Evolutionary conservation across 2,888 invertebrate species (phyloP), one percentile per base, ranked within the genome.

Genomic region (Bimastos eiseni): DNA sequence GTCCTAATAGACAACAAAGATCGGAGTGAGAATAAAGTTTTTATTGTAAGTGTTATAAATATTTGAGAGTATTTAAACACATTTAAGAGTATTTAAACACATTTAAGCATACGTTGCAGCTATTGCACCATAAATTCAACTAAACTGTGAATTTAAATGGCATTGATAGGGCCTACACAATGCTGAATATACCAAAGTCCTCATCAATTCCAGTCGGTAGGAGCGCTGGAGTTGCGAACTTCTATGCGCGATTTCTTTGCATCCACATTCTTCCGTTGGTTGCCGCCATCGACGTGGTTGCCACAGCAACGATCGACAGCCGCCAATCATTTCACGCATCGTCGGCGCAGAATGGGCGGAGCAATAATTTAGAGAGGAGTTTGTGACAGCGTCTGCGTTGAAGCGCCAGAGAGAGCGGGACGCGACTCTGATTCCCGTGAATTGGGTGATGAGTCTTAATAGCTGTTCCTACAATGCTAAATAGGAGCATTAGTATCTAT

Each of bases 281-380:
- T 44, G 44, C 44, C 15, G 17, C 44, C 11, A 19, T 44, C 17
- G n/a, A n/a, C n/a, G n/a, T n/a, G n/a, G n/a, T n/a, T n/a, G n/a
- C 11, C 44, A 24, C 49, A 24, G 49, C 21, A 21, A 49, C 49
- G 49, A 5, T 21, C 70, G n/a, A n/a, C 30, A n/a, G 70, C 70
- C n/a, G 70, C n/a, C 70, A 70, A 70, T 70, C 70, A 70, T 70
- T 70, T 70, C 70, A 70, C 70, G 70, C 30, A 70, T 70, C 70
- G 70, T 70, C 70, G n/a, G 70, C 70, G 30, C 70, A 17, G 70
- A 11, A 70, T 70, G 70, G 70, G 70, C 70, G 70, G 70, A 70
- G 70, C 70, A n/a, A 70, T n/a, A n/a, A 70, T 70, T n/a, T n/a
- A n/a, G 70, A 70, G n/a, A n/a, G 70, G 70, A 70, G 70, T 70